phyloP scores from a whole-genome alignment of 2,113 vertebrate species.

The Cyanoderma ruficeps region DNA sequence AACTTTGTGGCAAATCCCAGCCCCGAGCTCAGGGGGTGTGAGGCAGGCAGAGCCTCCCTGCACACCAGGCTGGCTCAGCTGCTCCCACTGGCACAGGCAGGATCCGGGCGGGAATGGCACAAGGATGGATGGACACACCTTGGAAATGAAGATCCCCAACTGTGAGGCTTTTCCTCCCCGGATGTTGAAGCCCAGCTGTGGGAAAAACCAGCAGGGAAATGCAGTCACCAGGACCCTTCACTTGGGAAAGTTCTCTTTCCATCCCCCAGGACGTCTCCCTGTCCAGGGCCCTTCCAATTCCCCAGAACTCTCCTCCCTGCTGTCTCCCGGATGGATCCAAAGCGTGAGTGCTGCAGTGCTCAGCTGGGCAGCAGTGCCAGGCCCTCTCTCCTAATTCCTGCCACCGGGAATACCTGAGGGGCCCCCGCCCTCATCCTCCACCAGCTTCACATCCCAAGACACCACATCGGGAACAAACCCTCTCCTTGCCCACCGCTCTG shows the following conservation, averaged over 20 bases:
- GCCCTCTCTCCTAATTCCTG: not conserved
- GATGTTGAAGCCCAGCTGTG: constrained; percentile 95
- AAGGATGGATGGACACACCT: constrained; percentile 75
- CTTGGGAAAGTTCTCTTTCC: not conserved
- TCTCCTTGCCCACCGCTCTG: too few species aligned
- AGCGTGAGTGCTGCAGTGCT: not conserved
- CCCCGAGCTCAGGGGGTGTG: not conserved
- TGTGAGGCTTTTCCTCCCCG: constrained; percentile 97
- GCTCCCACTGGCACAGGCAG: not conserved
- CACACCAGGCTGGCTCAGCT: not conserved
- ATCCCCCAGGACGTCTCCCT: not conserved
- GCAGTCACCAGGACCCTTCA: not conserved
- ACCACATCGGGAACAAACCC: accelerated
- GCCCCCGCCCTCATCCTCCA: not conserved
- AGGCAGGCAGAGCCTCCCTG: not conserved
- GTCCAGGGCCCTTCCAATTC: not conserved
- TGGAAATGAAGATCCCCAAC: constrained; percentile 97
- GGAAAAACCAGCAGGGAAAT: not conserved
- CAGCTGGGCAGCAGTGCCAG: not conserved
- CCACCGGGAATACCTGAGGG: accelerated
- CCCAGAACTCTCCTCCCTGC: not conserved
- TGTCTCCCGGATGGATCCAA: not conserved
- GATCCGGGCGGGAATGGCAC: accelerated
- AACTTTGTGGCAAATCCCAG: not conserved
- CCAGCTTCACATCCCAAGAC: accelerated